Evolutionary conservation across 1,140 invertebrate species (phyloP), one percentile per base, ranked within the genome.

Genomic region (Drosophila dunni): DNA sequence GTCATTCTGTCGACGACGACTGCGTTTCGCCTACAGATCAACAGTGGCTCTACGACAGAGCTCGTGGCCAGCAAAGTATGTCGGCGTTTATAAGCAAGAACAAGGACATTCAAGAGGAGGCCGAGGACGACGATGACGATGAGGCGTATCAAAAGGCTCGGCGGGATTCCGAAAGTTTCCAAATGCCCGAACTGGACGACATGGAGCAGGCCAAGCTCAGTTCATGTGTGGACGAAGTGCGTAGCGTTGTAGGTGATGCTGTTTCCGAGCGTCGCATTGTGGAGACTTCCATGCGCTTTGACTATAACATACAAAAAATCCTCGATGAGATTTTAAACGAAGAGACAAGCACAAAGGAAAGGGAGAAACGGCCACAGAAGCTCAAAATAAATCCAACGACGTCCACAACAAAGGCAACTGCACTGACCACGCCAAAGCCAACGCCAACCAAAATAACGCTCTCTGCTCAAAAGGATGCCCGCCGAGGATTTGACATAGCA

Each of bases 1-100:
- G 97, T 2, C 96, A 98, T 93, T 98, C 97, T 15, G 95, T 98
- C 20, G 97, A 98, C 93, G 84, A 88, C 13, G 84, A 88, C 90
- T 96, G 96, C 90, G 95, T 98, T 66, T 99, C 98, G 24, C 98
- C 98, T 6, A 96, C 96, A 88, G 97, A 97, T 94, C 94, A 95
- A 53, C 96, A 97, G 85, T 99, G 97, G 93, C 95, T 98, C 81
- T 99, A 96, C 91, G 97, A 98, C 90, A 94, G 97, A 40, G 93
- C 93, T 13, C 91, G 93, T 54, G 94, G 94, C 65, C 94, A 95
- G 84, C 94, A 95, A 74, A 95, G 95, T 78, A 95, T 97, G 81
- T 94, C 95, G 33, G 94, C 95, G 0, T 97, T 96, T 82, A 93
- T 97, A 61, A 93, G 93, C 17, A 94, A 94, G 8, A 94, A 96